Evolutionary conservation across 2,113 vertebrate genomes (phyloP), one percentile per base, ranked within the genome.

Genomic region (Gila orcuttii): DNA sequence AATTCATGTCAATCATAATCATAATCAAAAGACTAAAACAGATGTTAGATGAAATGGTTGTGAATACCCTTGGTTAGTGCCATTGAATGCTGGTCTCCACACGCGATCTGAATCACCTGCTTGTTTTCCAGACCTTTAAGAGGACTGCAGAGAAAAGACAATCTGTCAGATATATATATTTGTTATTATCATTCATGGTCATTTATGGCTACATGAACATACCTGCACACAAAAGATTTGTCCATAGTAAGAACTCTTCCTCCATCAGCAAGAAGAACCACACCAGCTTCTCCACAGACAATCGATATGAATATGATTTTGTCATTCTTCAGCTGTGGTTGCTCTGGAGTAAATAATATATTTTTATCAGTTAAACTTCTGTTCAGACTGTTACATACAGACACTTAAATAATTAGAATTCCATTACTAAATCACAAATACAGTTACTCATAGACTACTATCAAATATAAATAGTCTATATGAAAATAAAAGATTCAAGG

Each of bases 31-130:
- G 13, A 66, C 31, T 15, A n/a, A 31, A 59, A 66, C 36, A 13
- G 33, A 74, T 79, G 19, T 85, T 71, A 62, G 19, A 71, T 47
- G 39, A 6, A 75, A 52, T 76, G 12, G 1, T 4, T 4, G 8
- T 55, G 6, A 79, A 42, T 86, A 88, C 87, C 85, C 0, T 84
- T 57, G 21, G 87, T 84, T 52, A 88, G 77, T 12, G 86, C 88
- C 82, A 89, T 55, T 42, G 82, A 89, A 81, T 89, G 86, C 25
- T 87, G 84, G 50, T 87, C 39, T 71, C 86, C 88, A 86, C 88
- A 89, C 23, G 84, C 1, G 75, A 89, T 45, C 60, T 87, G 86
- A 75, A 86, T 81, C 15, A 89, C 84, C n/a, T 83, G 77, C 12
- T 19, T 80, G 52, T 23, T 42, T 3, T n/a, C 5, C 45, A 89